Base-by-base conservation (phyloP, 2,888 invertebrate species). In the Metalampra italica region DNA sequence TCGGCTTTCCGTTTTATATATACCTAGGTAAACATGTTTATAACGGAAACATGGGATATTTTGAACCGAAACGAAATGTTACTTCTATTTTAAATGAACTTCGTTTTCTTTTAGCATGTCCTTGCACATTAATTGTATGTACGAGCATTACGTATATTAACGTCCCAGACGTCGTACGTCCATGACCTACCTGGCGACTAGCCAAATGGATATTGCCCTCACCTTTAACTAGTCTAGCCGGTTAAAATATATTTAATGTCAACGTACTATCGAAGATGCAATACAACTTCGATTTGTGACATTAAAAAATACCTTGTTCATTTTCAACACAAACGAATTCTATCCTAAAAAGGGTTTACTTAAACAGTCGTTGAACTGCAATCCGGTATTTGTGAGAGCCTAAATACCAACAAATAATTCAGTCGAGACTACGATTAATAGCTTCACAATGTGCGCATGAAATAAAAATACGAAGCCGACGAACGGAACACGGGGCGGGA, bases 401-500 rank as follows among this genome's bases (percentile, higher is more conserved):
- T 45, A 54, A 56, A 55, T 52, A 60, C n/a, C n/a, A n/a, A n/a
- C 59, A 60, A 62, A 62, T 64, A 64, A 66, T 68, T 64, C 70
- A 68, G 64, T 56, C 53, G 55, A 55, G 60, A 54, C 55, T 65
- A 66, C 68, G 71, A 78, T 78, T 75, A 76, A 78, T 68, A 68
- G 74, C 70, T 74, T 69, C 71, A 75, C 71, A 74, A 71, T 73
- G 71, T 72, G 68, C 69, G 67, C 69, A 70, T 72, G 63, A 77
- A 79, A 79, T 76, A 80, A 80, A 83, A 81, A 82, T 75, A 78
- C 74, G 66, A 68, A 65, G 61, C 65, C 60, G 57, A 63, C 63
- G 66, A 64, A 64, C 64, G 67, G 68, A 66, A 9, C 64, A 62
- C 9, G 29, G 13, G 36, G 46, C 36, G 11, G 40, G 34, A 11